Percentiles rank a stretch among this genome's conserved stretches.
Conservation (phyloP, 2,888 invertebrate species). For the Yponomeuta plumbellus region DNA sequence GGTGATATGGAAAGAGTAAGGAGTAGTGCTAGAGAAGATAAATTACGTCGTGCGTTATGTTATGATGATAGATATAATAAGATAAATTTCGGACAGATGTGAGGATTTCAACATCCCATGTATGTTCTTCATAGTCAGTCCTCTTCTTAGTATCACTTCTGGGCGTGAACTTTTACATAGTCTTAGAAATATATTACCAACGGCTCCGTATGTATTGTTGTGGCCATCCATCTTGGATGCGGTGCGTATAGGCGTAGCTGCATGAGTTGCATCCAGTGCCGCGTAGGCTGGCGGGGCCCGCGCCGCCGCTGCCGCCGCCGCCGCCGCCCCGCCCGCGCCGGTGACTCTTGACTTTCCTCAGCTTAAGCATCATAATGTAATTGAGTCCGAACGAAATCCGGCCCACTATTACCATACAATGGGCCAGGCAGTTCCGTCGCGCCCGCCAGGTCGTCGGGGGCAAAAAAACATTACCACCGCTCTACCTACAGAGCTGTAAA, state of each 20-base stretch:
- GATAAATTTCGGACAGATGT: too few species aligned
- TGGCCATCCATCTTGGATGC: neutral
- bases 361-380: slow-evolving; percentile 74
- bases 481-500: slow-evolving; percentile 31
- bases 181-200: too few species aligned
- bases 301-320: too few species aligned
- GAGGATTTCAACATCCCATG: too few species aligned
- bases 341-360: slow-evolving; percentile 74
- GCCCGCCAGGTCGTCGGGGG: slow-evolving; percentile 70
- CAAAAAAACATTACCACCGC: slow-evolving; percentile 72
- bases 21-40: too few species aligned
- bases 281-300: slow-evolving; percentile 26
- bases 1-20: too few species aligned
- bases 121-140: too few species aligned
- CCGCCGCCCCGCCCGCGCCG: slow-evolving; percentile 21
- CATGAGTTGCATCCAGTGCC: slow-evolving; percentile 26
- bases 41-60: too few species aligned
- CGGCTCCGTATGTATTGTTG: neutral
- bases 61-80: too few species aligned
- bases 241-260: neutral
- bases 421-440: slow-evolving; percentile 69
- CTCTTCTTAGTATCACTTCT: too few species aligned
- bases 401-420: slow-evolving; percentile 74
- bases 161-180: too few species aligned
- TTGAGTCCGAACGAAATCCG: slow-evolving; percentile 75